phyloP scores from a whole-genome alignment of 2,888 invertebrate species.

The Synanthedon formicaeformis region DNA sequence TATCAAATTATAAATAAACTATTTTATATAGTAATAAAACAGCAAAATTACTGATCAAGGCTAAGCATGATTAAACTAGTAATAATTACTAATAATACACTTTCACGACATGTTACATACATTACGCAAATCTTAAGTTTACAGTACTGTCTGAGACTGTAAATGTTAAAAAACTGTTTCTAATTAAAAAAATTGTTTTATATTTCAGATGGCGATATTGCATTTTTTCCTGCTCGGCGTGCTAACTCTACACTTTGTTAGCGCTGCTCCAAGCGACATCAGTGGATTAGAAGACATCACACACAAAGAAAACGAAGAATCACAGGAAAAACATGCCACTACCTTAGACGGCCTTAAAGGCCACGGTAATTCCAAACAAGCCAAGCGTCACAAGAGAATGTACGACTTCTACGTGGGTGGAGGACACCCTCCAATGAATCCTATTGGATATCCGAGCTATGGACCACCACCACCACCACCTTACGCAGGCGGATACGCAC shows the following conservation, averaged over 20 bases:
- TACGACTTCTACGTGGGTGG: constrained; percentile 24
- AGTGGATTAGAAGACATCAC: constrained; percentile 5
- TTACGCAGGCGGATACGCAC: constrained; percentile 18
- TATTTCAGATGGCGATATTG: constrained; percentile 46
- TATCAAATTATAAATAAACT: too few species aligned
- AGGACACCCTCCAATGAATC: constrained; percentile 25
- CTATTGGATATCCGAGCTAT: constrained; percentile 17
- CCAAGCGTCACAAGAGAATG: constrained; percentile 34
- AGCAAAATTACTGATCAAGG: too few species aligned
- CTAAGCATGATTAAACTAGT: too few species aligned
- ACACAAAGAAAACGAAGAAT: background rate
- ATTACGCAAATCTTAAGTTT: too few species aligned
- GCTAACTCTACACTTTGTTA: constrained; percentile 27
- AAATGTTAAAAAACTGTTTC: too few species aligned
- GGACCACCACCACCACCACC: constrained; percentile 15
- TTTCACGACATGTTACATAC: too few species aligned
- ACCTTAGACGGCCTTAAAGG: background rate
- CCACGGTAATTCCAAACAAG: constrained; percentile 13
- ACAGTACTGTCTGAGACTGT: too few species aligned
- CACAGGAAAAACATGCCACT: background rate
- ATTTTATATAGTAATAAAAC: too few species aligned
- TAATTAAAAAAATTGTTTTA: constrained; percentile 6
- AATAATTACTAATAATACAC: too few species aligned
- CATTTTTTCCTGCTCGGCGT: constrained; percentile 21
- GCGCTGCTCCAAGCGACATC: constrained; percentile 33